These are phyloP conservation scores for Microtus californicus DNA, from an alignment of 2,797 vertebrate species.

Conservation along the genomic window DNA sequence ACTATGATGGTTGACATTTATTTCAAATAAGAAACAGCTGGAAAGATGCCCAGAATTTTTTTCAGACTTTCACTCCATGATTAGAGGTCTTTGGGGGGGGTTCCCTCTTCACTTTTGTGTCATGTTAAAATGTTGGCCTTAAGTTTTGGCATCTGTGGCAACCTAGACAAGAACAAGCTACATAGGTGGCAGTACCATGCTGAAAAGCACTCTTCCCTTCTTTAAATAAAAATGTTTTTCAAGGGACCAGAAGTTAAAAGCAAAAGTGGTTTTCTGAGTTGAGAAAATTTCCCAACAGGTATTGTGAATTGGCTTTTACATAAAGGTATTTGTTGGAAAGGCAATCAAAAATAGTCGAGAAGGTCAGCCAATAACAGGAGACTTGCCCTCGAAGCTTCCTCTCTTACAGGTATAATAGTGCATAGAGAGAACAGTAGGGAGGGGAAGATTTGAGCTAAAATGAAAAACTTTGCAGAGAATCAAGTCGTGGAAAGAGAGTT, in stretches of 20 bases:
- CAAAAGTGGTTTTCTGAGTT: not conserved
- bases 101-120: not conserved
- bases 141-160: not conserved
- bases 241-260: not conserved
- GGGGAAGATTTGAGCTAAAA: not conserved
- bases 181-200: not conserved
- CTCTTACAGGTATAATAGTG: not conserved
- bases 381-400: not conserved
- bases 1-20: not conserved
- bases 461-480: slow-evolving; percentile 13
- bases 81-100: not conserved
- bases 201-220: not conserved
- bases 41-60: not conserved
- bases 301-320: slow-evolving; percentile 8
- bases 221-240: not conserved
- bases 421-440: not conserved
- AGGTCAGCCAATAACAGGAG: not conserved
- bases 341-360: not conserved
- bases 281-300: not conserved
- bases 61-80: not conserved
- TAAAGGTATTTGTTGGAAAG: not conserved
- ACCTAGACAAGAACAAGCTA: not conserved
- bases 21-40: not conserved
- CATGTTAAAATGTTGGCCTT: not conserved
- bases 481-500: not conserved